Evolutionary conservation across 2,888 invertebrate species (phyloP), one percentile per base, ranked within the genome.

Genomic region (Philaethria dido): DNA sequence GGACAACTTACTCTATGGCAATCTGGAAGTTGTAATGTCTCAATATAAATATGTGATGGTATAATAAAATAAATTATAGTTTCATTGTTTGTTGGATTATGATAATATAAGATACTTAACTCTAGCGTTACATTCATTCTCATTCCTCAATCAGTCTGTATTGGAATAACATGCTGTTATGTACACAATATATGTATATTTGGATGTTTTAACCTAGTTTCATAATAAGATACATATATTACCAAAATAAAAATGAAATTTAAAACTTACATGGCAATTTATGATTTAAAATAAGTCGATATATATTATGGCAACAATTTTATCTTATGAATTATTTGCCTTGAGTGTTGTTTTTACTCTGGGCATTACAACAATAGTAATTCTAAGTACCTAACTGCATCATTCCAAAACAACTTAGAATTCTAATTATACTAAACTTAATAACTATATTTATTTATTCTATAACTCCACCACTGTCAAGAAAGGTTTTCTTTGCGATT

Each of bases 401-500:
- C 65, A 74, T 76, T 73, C 74, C 73, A 74, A 74, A 72, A 72
- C 72, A 68, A 59, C 55, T 68, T 69, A 70, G n/a, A 50, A 50
- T 55, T 50, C 60, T 72, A 72, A 44, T 62, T 70, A 71, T 55
- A 67, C 57, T 66, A 69, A 67, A 69, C 64, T 72, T 69, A 71
- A 59, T 52, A 64, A 62, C 42, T 22, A 60, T 64, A 57, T 44
- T 66, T 54, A 48, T 66, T 76, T 86, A 85, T 74, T 89, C 86
- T 80, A 87, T 80, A 18, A 86, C 78, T 66, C 87, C 91, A 44
- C 89, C 89, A 71, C 78, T 87, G 73, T 80, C 83, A 42, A 91
- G 74, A 75, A 84, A 93, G 66, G 92, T 91, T 74, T 88, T 86
- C 75, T 88, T 90, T 13, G 93, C 93, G 70, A 92, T 88, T 79